Percentiles rank a stretch among this genome's conserved stretches.
Conservation (phyloP, 64 coral and sea anemone genomes). For the Stichodactyla helianthus region DNA sequence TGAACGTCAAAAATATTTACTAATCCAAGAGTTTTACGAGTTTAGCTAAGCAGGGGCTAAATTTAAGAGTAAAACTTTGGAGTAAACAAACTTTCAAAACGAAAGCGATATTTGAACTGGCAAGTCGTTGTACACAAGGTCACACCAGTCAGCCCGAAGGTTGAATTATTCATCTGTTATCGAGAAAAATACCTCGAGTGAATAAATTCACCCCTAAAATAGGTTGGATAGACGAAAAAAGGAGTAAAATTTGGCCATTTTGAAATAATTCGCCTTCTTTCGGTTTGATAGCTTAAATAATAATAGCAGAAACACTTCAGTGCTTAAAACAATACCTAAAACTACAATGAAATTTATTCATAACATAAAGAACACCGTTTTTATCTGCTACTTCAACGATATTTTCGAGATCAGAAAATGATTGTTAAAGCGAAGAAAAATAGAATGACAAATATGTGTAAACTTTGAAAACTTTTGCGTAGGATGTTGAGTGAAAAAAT, state of each 20-base stretch:
- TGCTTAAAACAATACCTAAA: background rate
- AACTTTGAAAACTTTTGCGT: constrained; percentile 11
- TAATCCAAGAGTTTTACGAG: background rate
- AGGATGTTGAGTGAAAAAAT: background rate
- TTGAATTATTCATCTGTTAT: background rate
- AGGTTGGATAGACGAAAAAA: background rate
- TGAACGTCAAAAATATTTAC: background rate
- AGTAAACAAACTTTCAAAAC: background rate
- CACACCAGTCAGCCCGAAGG: background rate
- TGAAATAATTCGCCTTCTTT: background rate
- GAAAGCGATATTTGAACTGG: background rate
- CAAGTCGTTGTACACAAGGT: background rate
- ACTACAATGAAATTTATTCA: background rate
- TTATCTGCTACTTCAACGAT: background rate
- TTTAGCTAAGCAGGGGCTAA: background rate
- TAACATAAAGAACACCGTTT: background rate
- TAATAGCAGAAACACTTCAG: background rate
- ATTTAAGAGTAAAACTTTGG: background rate
- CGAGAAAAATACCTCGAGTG: background rate
- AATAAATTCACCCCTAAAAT: background rate
- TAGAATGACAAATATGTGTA: background rate
- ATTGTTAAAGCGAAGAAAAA: background rate
- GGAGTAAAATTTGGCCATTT: background rate
- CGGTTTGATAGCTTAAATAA: background rate
- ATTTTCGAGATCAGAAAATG: background rate